A percentile compares a stretch with the other conserved stretches of the same genome.
Evolutionary conservation across 2,113 vertebrate species (phyloP).

Genomic region (Procavia capensis): DNA sequence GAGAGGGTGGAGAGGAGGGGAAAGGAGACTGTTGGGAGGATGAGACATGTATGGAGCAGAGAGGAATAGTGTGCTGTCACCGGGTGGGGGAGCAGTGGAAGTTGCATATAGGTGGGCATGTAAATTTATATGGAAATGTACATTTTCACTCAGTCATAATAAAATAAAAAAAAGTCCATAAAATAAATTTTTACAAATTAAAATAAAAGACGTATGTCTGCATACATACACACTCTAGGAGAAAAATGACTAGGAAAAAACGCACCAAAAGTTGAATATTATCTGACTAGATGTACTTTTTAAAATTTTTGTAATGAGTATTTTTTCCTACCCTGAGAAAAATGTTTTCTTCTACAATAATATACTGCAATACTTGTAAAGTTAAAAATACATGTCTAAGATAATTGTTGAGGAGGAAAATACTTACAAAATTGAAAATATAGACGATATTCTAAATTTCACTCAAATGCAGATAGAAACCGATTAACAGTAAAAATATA

Average conservation of each 20-base stretch:
- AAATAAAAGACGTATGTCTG: not conserved
- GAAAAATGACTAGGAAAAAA: not conserved
- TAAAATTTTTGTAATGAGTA: not conserved
- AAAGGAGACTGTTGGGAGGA: no score
- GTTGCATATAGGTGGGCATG: no score
- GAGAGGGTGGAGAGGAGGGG: no score
- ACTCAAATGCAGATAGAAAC: not conserved
- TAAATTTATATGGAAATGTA: no score
- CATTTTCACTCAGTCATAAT: no score
- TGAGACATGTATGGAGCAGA: no score
- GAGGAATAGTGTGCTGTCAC: no score
- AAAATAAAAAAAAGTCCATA: no score
- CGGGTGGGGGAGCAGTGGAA: no score
- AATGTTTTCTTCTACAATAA: not conserved
- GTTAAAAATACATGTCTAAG: not conserved
- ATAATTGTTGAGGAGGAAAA: not conserved
- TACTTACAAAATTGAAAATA: not conserved
- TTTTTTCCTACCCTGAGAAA: not conserved
- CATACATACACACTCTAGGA: not conserved
- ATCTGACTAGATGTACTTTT: not conserved
- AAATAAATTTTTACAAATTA: no score
- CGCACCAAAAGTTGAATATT: not conserved
- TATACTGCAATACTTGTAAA: not conserved
- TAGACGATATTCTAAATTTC: not conserved
- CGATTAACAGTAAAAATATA: not conserved